Evolutionary conservation across 2,888 invertebrate genomes (phyloP).

Genomic region (Charanyca ferruginea): DNA sequence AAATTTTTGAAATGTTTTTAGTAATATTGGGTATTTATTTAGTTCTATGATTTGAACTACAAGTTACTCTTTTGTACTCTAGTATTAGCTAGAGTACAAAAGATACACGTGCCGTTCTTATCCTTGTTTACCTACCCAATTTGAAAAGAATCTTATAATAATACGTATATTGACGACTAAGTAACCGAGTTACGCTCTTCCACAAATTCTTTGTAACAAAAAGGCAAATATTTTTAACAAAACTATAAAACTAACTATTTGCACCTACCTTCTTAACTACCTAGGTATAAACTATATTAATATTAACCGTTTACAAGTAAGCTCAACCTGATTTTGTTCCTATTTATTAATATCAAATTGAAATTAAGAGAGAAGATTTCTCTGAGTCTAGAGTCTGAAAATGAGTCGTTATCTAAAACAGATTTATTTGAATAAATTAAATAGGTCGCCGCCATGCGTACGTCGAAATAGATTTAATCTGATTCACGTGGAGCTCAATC

Average conservation of each 20-base stretch:
- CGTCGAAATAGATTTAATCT: conserved; percentile 11
- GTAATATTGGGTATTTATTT: no score
- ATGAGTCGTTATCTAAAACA: neutral
- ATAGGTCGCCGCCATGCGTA: conserved; percentile 9
- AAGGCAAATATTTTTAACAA: no score
- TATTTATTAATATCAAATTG: conserved; percentile 14
- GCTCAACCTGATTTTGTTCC: neutral
- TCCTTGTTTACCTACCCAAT: neutral
- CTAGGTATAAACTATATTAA: no score
- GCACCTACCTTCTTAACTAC: no score
- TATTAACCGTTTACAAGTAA: neutral
- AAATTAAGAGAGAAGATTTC: conserved; percentile 8
- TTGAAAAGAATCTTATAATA: conserved; percentile 3
- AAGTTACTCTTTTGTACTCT: no score
- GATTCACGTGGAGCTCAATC: conserved; percentile 3
- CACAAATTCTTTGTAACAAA: neutral
- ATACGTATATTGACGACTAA: neutral
- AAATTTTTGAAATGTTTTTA: conserved; percentile 1
- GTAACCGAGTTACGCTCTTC: neutral
- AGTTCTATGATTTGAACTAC: no score
- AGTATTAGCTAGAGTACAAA: no score
- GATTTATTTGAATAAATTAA: conserved; percentile 2
- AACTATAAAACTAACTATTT: no score
- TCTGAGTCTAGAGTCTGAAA: conserved; percentile 1
- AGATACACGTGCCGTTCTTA: neutral